Conservation (phyloP, 2,113 vertebrate genomes). For the Misgurnus anguillicaudatus region DNA sequence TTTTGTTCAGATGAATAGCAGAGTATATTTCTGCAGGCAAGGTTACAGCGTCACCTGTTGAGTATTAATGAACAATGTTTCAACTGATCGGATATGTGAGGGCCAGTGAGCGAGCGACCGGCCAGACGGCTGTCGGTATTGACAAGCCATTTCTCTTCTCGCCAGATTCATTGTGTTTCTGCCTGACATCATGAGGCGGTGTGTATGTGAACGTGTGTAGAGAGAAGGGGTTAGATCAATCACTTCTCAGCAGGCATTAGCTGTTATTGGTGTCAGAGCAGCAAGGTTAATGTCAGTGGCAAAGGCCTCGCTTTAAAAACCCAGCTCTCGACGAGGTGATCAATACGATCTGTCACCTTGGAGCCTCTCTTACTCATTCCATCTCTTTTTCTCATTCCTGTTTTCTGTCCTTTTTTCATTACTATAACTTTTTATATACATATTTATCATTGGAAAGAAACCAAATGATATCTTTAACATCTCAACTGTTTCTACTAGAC, state of each 20-base stretch:
- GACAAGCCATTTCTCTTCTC: constrained; percentile 21
- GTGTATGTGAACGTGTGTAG: not conserved
- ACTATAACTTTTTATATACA: not conserved
- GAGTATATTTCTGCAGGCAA: constrained; percentile 4
- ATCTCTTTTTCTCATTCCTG: not conserved
- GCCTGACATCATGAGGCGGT: constrained; percentile 19
- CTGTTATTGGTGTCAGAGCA: constrained; percentile 31
- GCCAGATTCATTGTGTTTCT: not conserved
- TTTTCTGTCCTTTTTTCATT: too few relatives aligned
- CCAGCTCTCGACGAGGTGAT: constrained; percentile 36
- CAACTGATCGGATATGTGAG: not conserved
- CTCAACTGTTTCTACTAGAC: too few relatives aligned
- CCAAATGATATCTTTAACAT: too few relatives aligned
- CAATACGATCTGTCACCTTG: constrained; percentile 35
- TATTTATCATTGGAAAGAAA: too few relatives aligned
- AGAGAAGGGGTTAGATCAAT: constrained; percentile 29
- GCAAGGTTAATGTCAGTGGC: constrained; percentile 47
- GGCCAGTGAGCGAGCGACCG: not conserved
- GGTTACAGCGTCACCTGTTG: not conserved
- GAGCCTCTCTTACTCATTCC: not conserved
- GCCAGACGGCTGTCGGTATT: constrained; percentile 8
- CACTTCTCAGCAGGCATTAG: constrained; percentile 29
- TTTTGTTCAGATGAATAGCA: constrained; percentile 40
- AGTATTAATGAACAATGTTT: constrained; percentile 17
- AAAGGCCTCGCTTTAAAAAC: constrained; percentile 20